Evolutionary conservation across 2,113 vertebrate species (phyloP).

Genomic region (Crotalus tigris): DNA sequence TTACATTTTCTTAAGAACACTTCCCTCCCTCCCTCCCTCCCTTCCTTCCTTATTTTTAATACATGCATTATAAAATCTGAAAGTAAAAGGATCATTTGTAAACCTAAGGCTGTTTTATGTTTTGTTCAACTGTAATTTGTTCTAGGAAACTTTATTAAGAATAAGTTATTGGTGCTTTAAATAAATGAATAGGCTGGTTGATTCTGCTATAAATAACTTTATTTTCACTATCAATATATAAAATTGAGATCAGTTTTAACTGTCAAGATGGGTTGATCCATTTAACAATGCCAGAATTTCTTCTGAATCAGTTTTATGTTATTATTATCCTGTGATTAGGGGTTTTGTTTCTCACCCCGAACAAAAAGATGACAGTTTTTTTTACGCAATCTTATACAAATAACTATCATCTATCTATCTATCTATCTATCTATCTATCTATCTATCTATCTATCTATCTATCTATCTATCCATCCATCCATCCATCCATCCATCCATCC

Average conservation of each 20-base stretch:
- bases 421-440: too few relatives aligned
- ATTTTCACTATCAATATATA: neutral
- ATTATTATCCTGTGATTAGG: neutral
- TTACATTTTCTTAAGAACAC: neutral
- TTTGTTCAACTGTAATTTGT: neutral
- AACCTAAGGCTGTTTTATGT: neutral
- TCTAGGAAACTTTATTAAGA: neutral
- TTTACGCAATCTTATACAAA: neutral
- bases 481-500: too few relatives aligned
- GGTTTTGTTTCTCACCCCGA: neutral
- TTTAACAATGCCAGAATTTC: neutral
- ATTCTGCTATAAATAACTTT: neutral
- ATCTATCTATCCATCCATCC: too few relatives aligned
- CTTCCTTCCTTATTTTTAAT: neutral
- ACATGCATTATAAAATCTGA: neutral
- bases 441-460: too few relatives aligned
- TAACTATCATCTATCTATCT: too few relatives aligned
- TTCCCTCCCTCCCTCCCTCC: neutral
- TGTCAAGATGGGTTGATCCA: neutral
- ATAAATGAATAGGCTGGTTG: neutral
- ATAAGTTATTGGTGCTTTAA: neutral
- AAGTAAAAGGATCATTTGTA: neutral
- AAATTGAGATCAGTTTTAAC: neutral
- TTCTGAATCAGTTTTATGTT: accelerated
- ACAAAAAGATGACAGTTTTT: neutral